Base-by-base conservation (phyloP, 2,113 vertebrate species). In the Anarhynchus alexandrinus region DNA sequence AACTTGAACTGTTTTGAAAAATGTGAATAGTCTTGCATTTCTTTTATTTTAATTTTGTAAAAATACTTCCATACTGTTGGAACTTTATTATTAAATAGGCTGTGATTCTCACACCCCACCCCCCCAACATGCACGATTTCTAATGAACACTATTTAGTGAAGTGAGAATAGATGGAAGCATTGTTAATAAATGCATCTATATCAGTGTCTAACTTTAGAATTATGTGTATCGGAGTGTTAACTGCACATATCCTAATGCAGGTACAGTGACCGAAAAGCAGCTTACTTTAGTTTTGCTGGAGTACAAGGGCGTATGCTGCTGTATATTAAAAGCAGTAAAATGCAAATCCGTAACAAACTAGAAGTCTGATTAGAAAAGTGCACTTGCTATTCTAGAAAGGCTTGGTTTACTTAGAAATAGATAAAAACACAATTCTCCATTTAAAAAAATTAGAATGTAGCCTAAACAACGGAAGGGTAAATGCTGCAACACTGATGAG, bases 1-100 rank as follows among this genome's bases (percentile, higher is more conserved):
- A 97, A 96, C 95, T 82, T 95, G 95, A 98, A 96, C 88, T 76
- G 72, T 64, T 97, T 88, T 96, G 81, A 97, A 98, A 97, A 98
- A 97, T 97, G 96, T 98, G 97, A 98, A 96, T 93, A 80, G 36
- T 74, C 19, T 71, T 71, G 45, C 8, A 2, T 51, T 79, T 52
- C 47, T 88, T 91, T 93, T 76, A 43, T 54, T 76, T 18, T 20
- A 3, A 81, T 97, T 97, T 87, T 97, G 80, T 96, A 95, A 93
- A 81, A 92, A 54, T 85, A 71, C 83, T 97, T 95, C 87, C 73
- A 16, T 85, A 66, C 54, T 74, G 40, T 96, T 94, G 95, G 88
- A 93, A 94, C 51, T 85, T 89, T 77, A 55, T 83, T 90, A 54
- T 86, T 88, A 73, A 55, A 55, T 82, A 91, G 59, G 69, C 87